phyloP scores from a whole-genome alignment of 2,797 vertebrate genomes.

The Neostethus bicornis region DNA sequence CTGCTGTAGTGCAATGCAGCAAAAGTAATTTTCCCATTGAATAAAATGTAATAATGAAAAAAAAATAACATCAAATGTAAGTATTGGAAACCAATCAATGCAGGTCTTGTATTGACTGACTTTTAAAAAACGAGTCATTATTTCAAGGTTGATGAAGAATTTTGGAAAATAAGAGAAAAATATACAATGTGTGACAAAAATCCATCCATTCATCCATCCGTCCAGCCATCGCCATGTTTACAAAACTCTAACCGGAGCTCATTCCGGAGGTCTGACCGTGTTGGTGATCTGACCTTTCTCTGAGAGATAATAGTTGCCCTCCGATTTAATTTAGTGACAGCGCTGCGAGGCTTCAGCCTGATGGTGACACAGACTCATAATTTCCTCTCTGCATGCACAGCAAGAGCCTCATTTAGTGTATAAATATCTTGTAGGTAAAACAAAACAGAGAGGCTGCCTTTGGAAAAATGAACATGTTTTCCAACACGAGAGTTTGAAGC shows the following conservation, averaged over 20 bases:
- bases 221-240: too few relatives aligned
- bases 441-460: slow-evolving; percentile 18
- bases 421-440: slow-evolving; percentile 16
- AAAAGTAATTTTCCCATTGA: too few relatives aligned
- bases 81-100: too few relatives aligned
- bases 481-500: neutral
- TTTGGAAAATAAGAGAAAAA: slow-evolving; percentile 44
- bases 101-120: too few relatives aligned
- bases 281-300: slow-evolving; percentile 39
- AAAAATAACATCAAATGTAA: too few relatives aligned
- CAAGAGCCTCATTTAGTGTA: slow-evolving; percentile 45
- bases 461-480: slow-evolving; percentile 18
- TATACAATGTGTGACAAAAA: slow-evolving; percentile 35
- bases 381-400: slow-evolving; percentile 26
- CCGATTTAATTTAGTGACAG: slow-evolving; percentile 41
- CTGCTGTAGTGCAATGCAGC: too few relatives aligned
- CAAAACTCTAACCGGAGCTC: slow-evolving; percentile 24
- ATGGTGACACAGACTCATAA: slow-evolving; percentile 22
- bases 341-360: slow-evolving; percentile 19
- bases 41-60: too few relatives aligned
- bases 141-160: slow-evolving; percentile 77
- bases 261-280: slow-evolving; percentile 17
- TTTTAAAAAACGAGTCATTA: slow-evolving; percentile 55
- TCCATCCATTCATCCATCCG: too few relatives aligned
- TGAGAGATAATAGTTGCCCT: slow-evolving; percentile 36